Evolutionary conservation across 2,888 invertebrate species (phyloP).

Genomic region (Ecliptopera silaceata): DNA sequence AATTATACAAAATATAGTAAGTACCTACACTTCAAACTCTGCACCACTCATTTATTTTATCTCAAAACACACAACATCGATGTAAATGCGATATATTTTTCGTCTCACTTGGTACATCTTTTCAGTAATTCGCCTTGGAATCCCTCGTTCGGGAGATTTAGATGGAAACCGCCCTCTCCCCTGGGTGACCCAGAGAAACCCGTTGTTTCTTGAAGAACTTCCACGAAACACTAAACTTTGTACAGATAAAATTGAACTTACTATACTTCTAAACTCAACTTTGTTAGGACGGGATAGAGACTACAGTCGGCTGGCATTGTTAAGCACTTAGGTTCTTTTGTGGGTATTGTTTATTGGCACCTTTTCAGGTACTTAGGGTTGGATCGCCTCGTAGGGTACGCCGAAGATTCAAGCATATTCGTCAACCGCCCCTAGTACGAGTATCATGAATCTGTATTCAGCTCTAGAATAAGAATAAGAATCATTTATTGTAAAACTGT

Average conservation of each 20-base stretch:
- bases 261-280: conserved; percentile 27
- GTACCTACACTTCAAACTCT: background rate
- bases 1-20: background rate
- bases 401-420: conserved; percentile 61
- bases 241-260: conserved; percentile 26
- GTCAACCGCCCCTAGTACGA: conserved; percentile 58
- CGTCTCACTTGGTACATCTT: conserved; percentile 64
- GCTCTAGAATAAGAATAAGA: background rate
- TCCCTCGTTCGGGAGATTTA: conserved; percentile 74
- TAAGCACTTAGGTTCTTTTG: conserved; percentile 44
- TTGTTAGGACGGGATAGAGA: conserved; percentile 32
- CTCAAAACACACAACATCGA: conserved; percentile 25
- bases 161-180: conserved; percentile 70
- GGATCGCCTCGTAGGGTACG: conserved; percentile 64
- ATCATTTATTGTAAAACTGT: background rate
- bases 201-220: conserved; percentile 75
- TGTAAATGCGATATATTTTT: conserved; percentile 35
- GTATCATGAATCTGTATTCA: conserved; percentile 8
- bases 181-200: conserved; percentile 74
- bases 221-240: conserved; percentile 42
- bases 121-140: conserved; percentile 72
- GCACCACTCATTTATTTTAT: background rate
- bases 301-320: conserved; percentile 24
- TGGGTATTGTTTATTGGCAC: conserved; percentile 68
- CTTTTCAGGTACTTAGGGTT: conserved; percentile 77